These are phyloP conservation scores for Nycticryphes semicollaris DNA, from an alignment of 2,113 vertebrate genomes.

Conservation along the genomic window DNA sequence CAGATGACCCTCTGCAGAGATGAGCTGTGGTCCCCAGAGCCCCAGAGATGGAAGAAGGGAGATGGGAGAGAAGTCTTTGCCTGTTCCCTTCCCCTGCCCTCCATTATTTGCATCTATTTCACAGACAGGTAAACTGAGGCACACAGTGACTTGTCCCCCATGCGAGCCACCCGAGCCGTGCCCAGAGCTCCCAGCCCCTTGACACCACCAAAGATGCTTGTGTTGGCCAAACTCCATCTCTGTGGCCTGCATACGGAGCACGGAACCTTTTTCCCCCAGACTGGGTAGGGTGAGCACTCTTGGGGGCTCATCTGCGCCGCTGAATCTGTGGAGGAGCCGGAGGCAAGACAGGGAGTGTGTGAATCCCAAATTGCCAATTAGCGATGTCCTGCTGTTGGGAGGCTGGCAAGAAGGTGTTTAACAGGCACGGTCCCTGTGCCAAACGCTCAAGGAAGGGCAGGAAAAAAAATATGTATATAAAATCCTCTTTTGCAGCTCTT, in stretches of 20 bases:
- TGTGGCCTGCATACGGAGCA: accelerated
- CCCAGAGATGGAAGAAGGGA: not conserved
- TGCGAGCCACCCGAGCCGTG: accelerated
- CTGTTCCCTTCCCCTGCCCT: not conserved
- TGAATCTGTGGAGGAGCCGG: not conserved
- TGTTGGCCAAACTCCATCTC: not conserved
- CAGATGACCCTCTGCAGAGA: not conserved
- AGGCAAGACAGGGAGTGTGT: not conserved
- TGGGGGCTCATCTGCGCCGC: accelerated
- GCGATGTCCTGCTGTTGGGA: accelerated
- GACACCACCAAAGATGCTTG: accelerated
- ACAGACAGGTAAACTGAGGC: not conserved
- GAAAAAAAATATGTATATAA: not conserved
- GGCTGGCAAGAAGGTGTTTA: accelerated
- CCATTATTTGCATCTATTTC: not conserved
- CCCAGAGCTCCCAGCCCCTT: not conserved
- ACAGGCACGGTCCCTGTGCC: not conserved
- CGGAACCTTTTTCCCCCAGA: accelerated
- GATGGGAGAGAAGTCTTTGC: not conserved
- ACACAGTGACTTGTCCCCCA: accelerated
- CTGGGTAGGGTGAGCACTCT: accelerated
- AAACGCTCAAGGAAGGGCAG: accelerated
- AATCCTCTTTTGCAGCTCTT: not conserved
- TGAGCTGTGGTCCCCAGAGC: accelerated
- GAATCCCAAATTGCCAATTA: not conserved